Percentiles rank a stretch among this genome's conserved stretches.
phyloP scores from a whole-genome alignment of 2,797 vertebrate genomes.

The Neopelma chrysocephalum region DNA sequence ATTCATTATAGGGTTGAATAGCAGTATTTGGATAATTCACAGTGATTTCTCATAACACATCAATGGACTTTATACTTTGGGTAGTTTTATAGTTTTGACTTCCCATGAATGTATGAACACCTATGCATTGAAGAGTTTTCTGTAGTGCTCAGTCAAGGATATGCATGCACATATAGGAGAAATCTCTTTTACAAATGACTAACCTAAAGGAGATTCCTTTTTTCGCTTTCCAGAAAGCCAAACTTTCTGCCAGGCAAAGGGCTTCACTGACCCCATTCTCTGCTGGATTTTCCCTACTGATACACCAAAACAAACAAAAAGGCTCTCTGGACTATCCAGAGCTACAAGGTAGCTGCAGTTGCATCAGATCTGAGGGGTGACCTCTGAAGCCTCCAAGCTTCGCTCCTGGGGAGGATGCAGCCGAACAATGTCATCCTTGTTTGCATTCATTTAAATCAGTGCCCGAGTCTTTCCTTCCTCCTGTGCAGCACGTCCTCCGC shows the following conservation, averaged over 20 bases:
- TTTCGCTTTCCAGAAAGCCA: not conserved
- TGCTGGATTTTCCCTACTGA: not conserved
- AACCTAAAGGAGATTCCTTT: not conserved
- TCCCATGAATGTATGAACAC: not conserved
- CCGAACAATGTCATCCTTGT: slow-evolving; percentile 47
- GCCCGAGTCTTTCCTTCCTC: slow-evolving; percentile 14
- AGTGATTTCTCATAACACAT: not conserved
- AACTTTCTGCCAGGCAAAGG: not conserved
- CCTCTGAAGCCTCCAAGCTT: not conserved
- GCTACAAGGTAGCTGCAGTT: not conserved
- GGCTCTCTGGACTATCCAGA: not conserved
- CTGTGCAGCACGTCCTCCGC: not conserved
- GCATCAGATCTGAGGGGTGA: not conserved
- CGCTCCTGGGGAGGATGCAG: not conserved
- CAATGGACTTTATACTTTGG: not conserved
- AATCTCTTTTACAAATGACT: not conserved
- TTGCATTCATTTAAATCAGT: not conserved
- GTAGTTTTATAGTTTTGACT: not conserved
- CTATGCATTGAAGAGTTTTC: not conserved
- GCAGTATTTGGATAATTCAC: not conserved
- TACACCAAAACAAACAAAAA: not conserved
- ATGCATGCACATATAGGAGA: fast-evolving
- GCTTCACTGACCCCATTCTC: not conserved
- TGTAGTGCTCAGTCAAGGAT: not conserved
- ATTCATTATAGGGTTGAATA: not conserved